phyloP scores from a whole-genome alignment of 2,113 vertebrate species.

The Lycaon pictus region DNA sequence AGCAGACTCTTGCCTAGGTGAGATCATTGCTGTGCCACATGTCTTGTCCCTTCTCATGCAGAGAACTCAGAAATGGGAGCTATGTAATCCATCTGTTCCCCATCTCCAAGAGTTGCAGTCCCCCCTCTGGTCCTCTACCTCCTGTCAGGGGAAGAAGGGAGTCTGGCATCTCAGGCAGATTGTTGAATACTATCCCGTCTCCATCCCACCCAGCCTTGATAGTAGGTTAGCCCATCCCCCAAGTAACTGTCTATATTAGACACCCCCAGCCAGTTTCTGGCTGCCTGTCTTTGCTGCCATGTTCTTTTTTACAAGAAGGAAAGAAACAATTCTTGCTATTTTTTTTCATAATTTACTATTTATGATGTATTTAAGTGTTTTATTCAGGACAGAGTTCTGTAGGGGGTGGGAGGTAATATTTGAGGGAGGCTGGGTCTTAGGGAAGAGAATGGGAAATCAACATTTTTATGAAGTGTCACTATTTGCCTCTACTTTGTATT shows the following conservation, averaged over 20 bases:
- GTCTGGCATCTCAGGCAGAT: slow-evolving; percentile 26
- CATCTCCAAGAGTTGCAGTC: not conserved
- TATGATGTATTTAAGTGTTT: slow-evolving; percentile 89
- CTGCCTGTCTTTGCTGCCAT: slow-evolving; percentile 84
- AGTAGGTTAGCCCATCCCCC: slow-evolving; percentile 19
- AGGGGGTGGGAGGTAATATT: slow-evolving; percentile 70
- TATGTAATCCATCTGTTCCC: not conserved
- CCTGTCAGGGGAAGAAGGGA: not conserved
- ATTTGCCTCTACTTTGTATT: slow-evolving; percentile 83
- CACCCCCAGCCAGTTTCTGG: slow-evolving; percentile 78
- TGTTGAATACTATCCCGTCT: not conserved
- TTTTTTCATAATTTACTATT: slow-evolving; percentile 86
- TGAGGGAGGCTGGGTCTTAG: slow-evolving; percentile 67
- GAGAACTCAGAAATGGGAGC: slow-evolving; percentile 2
- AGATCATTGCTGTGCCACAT: not conserved
- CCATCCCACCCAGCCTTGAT: not conserved
- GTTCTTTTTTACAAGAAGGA: slow-evolving; percentile 82
- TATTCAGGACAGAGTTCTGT: slow-evolving; percentile 76
- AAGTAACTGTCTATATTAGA: slow-evolving; percentile 88
- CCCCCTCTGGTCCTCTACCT: not conserved
- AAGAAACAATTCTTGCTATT: slow-evolving; percentile 75
- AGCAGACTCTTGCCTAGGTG: not conserved
- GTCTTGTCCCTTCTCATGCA: not conserved
- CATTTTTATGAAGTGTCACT: slow-evolving; percentile 76
- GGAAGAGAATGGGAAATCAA: not conserved